Percentiles rank a stretch among this genome's conserved stretches.
phyloP scores from a whole-genome alignment of 2,888 invertebrate species.

The Erynnis tages region DNA sequence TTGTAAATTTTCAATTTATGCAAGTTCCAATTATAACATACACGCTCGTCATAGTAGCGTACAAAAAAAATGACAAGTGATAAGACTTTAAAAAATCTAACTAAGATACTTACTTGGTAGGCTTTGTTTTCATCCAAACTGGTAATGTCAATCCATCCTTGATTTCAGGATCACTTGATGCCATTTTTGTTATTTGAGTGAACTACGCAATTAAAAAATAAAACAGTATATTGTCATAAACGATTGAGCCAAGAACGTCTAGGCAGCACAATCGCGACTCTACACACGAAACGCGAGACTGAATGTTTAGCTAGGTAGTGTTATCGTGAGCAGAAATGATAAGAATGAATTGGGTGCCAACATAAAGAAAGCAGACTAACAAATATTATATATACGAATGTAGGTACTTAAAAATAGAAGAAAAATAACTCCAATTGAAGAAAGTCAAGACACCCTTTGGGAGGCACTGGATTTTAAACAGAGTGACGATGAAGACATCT shows the following conservation, averaged over 20 bases:
- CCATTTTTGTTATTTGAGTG: slow-evolving; percentile 47
- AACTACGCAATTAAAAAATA: slow-evolving; percentile 9
- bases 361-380: slow-evolving; percentile 37
- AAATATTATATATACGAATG: slow-evolving; percentile 34
- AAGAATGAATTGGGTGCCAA: slow-evolving; percentile 61
- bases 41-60: neutral
- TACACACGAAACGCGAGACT: slow-evolving; percentile 42
- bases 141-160: slow-evolving; percentile 85
- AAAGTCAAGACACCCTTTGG: slow-evolving; percentile 65
- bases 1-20: too few species aligned
- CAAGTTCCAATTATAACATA: neutral
- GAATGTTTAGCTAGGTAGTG: slow-evolving; percentile 41
- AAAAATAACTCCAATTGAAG: slow-evolving; percentile 30
- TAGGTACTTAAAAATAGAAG: slow-evolving; percentile 16
- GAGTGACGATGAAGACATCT: slow-evolving; percentile 61
- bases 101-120: slow-evolving; percentile 74
- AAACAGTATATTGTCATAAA: slow-evolving; percentile 5
- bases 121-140: slow-evolving; percentile 88
- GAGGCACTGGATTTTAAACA: slow-evolving; percentile 60
- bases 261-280: slow-evolving; percentile 13
- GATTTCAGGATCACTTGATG: slow-evolving; percentile 80
- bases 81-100: too few species aligned
- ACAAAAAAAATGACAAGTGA: too few species aligned
- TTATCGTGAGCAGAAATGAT: slow-evolving; percentile 77
- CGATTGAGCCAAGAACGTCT: neutral